Conservation (phyloP, 2,888 invertebrate genomes). For the Drosophila infuscata region DNA sequence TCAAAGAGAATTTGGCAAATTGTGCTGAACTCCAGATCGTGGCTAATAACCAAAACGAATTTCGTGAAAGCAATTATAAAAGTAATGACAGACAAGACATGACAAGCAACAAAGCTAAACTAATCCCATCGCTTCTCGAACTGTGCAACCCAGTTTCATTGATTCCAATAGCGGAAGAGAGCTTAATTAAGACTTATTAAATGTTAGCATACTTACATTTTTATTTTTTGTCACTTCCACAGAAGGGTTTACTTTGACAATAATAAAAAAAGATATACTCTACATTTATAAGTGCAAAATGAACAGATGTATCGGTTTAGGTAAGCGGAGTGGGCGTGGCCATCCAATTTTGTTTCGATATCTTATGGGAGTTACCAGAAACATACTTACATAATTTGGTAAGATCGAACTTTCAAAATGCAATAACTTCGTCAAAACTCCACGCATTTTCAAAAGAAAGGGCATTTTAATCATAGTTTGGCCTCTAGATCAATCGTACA, state of each 20-base stretch:
- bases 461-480: too few species aligned
- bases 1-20: constrained; percentile 26
- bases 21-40: constrained; percentile 15
- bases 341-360: too few species aligned
- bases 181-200: background rate
- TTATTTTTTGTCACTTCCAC: background rate
- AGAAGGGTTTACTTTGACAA: background rate
- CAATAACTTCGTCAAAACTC: too few species aligned
- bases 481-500: too few species aligned
- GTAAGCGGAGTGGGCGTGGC: too few species aligned
- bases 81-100: background rate
- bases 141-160: background rate
- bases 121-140: constrained; percentile 2
- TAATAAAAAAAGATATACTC: background rate
- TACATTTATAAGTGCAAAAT: background rate
- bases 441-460: too few species aligned
- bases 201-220: background rate
- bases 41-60: constrained; percentile 20
- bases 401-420: too few species aligned
- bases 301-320: background rate
- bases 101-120: background rate
- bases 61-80: constrained; percentile 29
- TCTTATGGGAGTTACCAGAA: too few species aligned
- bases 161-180: background rate
- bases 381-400: too few species aligned